Percentiles rank a stretch among this genome's conserved stretches.
Evolutionary conservation across 2,888 invertebrate genomes (phyloP).

Genomic region (Cyclophora albipunctata): DNA sequence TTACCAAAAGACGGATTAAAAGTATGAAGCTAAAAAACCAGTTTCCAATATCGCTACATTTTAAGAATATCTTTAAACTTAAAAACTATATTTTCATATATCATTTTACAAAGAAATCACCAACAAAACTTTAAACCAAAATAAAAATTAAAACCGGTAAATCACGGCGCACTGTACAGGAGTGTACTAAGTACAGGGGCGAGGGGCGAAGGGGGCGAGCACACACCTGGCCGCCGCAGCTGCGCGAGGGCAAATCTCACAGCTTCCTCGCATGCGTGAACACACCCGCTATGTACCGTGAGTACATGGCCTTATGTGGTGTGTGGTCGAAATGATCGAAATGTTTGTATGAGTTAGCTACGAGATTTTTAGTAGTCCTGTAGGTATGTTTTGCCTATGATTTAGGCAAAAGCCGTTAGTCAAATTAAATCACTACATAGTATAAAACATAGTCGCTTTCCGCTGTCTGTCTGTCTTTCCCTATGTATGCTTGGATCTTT

Average conservation of each 20-base stretch:
- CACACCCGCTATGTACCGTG: slow-evolving; percentile 24
- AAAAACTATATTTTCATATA: too few species aligned
- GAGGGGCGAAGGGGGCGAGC: slow-evolving; percentile 44
- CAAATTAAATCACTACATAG: too few species aligned
- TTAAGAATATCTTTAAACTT: too few species aligned
- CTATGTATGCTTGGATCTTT: too few species aligned
- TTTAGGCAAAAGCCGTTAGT: too few species aligned
- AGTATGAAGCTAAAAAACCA: too few species aligned
- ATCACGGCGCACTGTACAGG: slow-evolving; percentile 20
- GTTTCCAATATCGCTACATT: too few species aligned
- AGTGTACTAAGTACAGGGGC: slow-evolving; percentile 39
- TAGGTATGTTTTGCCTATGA: too few species aligned
- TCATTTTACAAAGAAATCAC: background rate
- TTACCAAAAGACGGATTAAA: too few species aligned
- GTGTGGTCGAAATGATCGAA: slow-evolving; percentile 1
- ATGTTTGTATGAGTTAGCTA: slow-evolving; percentile 1
- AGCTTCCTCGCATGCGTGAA: slow-evolving; percentile 69
- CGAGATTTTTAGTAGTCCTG: too few species aligned
- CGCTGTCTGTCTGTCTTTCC: too few species aligned
- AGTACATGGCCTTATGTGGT: slow-evolving; percentile 8
- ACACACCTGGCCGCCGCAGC: slow-evolving; percentile 73
- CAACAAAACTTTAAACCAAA: background rate
- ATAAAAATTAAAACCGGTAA: slow-evolving; percentile 1
- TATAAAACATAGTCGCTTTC: too few species aligned
- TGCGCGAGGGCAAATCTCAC: slow-evolving; percentile 71